Conservation (phyloP, 2,888 invertebrate genomes). For the Cinara cedri region DNA sequence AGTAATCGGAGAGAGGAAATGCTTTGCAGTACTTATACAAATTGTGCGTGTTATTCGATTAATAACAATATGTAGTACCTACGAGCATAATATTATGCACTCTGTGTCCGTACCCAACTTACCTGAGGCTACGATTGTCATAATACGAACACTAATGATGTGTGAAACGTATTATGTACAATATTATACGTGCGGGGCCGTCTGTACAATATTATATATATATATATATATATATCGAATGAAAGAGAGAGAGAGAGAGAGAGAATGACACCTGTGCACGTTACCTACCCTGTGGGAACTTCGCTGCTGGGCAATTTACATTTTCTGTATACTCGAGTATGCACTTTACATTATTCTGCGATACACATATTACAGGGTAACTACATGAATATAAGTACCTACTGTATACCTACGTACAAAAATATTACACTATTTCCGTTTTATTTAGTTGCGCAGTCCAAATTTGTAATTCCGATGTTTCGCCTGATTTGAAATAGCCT, state of each 20-base stretch:
- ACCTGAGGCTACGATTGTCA: constrained; percentile 18
- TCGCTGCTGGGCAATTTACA: constrained; percentile 26
- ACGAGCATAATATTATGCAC: not conserved
- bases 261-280: constrained; percentile 38
- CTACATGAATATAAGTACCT: not conserved
- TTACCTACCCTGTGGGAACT: constrained; percentile 42
- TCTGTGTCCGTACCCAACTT: too few species aligned
- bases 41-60: constrained; percentile 34
- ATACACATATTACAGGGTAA: not conserved
- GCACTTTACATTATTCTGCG: constrained; percentile 26
- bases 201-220: too few species aligned
- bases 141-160: constrained; percentile 44
- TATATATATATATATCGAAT: too few species aligned
- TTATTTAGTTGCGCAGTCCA: not conserved
- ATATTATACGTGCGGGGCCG: not conserved
- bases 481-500: constrained; percentile 10
- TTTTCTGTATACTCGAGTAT: constrained; percentile 27
- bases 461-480: constrained; percentile 6
- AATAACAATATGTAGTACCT: constrained; percentile 14
- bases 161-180: constrained; percentile 35
- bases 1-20: constrained; percentile 15
- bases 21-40: constrained; percentile 11
- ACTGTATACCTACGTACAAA: not conserved
- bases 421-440: constrained; percentile 10
- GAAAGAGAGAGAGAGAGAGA: too few species aligned